Evolutionary conservation across 35 echinoderm and acorn worm genomes (phyloP).

Genomic region (Lytechinus pictus): DNA sequence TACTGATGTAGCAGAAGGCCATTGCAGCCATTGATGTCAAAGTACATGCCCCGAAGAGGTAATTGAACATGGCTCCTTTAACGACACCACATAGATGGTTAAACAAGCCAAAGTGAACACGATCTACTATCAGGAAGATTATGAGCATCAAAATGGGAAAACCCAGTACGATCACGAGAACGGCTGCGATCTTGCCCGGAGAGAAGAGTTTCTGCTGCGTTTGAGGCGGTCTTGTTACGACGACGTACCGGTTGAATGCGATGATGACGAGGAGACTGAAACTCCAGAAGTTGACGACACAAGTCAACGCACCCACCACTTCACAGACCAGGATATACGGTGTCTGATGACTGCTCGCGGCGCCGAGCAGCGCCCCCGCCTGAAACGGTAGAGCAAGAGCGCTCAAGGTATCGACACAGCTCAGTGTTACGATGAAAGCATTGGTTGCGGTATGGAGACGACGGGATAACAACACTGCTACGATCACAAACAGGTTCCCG

Average conservation of each 20-base stretch:
- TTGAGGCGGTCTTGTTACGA: conserved; percentile 11
- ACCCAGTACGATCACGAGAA: not conserved
- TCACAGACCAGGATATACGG: not conserved
- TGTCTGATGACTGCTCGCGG: not conserved
- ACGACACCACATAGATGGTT: not conserved
- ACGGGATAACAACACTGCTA: conserved; percentile 26
- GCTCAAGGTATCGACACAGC: conserved; percentile 50
- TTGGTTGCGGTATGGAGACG: conserved; percentile 67
- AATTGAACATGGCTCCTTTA: not conserved
- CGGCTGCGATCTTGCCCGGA: not conserved
- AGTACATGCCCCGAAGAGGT: not conserved
- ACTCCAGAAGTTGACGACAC: conserved; percentile 8
- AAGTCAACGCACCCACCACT: conserved; percentile 10
- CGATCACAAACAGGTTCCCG: conserved; percentile 69
- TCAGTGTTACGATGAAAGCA: conserved; percentile 64
- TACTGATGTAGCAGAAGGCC: not conserved
- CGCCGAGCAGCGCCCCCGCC: conserved; percentile 27
- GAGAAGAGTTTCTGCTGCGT: not conserved
- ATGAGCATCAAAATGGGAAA: not conserved
- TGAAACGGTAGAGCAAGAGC: conserved; percentile 40
- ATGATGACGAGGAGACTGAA: not conserved
- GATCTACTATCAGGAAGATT: not conserved
- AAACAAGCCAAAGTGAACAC: not conserved
- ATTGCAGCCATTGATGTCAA: conserved; percentile 24
- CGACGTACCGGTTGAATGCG: conserved; percentile 10